These are phyloP conservation scores for Festucalex cinctus DNA, from an alignment of 2,113 vertebrate genomes.

Conservation along the genomic window DNA sequence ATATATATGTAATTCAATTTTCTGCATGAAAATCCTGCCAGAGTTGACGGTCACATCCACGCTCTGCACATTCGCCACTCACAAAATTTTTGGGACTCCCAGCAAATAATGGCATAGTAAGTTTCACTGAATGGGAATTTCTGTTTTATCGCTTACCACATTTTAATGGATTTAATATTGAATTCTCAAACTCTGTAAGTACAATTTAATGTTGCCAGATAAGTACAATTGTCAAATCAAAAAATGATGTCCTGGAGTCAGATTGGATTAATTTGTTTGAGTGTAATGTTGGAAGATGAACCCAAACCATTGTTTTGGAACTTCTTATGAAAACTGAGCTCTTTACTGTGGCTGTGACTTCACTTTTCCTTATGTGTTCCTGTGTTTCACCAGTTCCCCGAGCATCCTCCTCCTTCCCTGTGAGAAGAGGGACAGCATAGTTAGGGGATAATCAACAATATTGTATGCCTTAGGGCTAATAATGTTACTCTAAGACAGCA, in stretches of 20 bases:
- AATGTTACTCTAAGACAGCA: neutral
- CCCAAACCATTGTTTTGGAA: slow-evolving; percentile 27
- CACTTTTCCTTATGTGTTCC: neutral
- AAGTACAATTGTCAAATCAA: neutral
- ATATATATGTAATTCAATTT: neutral
- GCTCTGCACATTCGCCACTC: neutral
- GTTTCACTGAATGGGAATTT: slow-evolving; percentile 8
- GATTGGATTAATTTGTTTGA: slow-evolving; percentile 17
- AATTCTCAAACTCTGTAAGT: neutral
- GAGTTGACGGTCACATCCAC: neutral
- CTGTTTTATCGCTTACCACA: neutral
- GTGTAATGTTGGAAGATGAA: slow-evolving; percentile 14
- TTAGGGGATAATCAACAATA: neutral
- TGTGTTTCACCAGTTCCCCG: neutral
- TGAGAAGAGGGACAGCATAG: too few relatives aligned
- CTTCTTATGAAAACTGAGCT: slow-evolving; percentile 8
- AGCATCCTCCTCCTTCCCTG: neutral
- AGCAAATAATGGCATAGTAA: neutral
- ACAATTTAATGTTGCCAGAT: slow-evolving; percentile 9
- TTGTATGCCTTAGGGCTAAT: neutral
- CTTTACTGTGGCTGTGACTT: neutral
- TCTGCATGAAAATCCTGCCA: neutral
- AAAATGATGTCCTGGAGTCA: slow-evolving; percentile 19
- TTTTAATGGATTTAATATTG: neutral
- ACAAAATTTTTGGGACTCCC: neutral